phyloP scores from a whole-genome alignment of 2,113 vertebrate genomes.

The Melozone crissalis region DNA sequence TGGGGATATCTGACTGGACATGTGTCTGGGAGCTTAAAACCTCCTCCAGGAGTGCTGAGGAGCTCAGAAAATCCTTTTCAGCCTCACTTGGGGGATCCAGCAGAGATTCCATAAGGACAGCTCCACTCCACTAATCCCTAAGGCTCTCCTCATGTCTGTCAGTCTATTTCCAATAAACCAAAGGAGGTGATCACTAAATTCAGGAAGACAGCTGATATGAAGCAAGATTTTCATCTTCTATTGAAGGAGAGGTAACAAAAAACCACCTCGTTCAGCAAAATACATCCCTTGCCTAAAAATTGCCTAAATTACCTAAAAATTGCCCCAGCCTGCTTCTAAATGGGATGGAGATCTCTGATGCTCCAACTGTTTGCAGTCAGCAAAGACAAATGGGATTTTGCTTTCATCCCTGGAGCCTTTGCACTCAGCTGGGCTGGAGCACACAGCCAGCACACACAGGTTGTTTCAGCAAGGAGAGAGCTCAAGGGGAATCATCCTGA shows the following conservation, averaged over 20 bases:
- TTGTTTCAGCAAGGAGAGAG: not conserved
- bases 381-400: constrained; percentile 6
- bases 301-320: not conserved
- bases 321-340: constrained; percentile 8
- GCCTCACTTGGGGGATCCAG: not conserved
- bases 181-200: not conserved
- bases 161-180: not conserved
- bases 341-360: not conserved
- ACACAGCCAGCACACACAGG: not conserved
- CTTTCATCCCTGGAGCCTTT: not conserved
- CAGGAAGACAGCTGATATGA: not conserved
- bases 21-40: not conserved
- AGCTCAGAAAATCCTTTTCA: not conserved
- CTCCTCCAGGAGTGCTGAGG: not conserved
- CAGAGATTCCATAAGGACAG: not conserved
- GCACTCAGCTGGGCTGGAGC: not conserved
- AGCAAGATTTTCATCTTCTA: not conserved
- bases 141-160: not conserved
- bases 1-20: not conserved
- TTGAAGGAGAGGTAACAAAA: not conserved
- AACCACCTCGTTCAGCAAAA: not conserved
- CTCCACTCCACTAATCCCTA: not conserved
- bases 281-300: not conserved
- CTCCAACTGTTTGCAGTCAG: not conserved
- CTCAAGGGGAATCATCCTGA: not conserved